Conservation (phyloP, 1,140 invertebrate genomes). For the Bombus polaris region DNA sequence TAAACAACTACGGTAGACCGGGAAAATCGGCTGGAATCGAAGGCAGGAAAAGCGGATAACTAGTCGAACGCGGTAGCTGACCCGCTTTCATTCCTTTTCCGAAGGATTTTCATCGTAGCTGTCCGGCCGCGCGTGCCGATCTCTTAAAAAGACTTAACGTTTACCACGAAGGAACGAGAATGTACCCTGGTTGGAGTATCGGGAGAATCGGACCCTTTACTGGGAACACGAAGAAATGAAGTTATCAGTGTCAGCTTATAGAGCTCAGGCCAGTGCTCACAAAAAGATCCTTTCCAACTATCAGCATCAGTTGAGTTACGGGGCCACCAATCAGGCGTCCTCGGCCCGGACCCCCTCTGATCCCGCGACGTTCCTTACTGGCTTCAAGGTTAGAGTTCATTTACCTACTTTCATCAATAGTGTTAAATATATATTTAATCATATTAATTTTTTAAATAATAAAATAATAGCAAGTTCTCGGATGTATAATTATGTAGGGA, state of each 20-base stretch:
- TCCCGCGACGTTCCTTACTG: constrained; percentile 81
- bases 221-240: constrained; percentile 86
- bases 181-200: constrained; percentile 65
- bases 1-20: background rate
- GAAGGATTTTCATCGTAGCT: constrained; percentile 31
- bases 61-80: background rate
- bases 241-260: constrained; percentile 91
- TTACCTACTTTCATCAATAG: background rate
- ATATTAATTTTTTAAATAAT: background rate
- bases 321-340: constrained; percentile 87
- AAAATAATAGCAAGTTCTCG: background rate
- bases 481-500: too few relatives aligned
- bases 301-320: constrained; percentile 90
- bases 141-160: constrained; percentile 40
- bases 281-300: constrained; percentile 92
- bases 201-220: constrained; percentile 71
- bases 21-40: background rate
- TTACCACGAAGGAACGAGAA: constrained; percentile 66
- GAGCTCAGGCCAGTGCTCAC: constrained; percentile 91
- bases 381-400: constrained; percentile 82
- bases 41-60: background rate
- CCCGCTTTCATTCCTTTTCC: constrained; percentile 10
- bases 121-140: constrained; percentile 8
- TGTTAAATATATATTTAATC: background rate
- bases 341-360: constrained; percentile 83